These are phyloP conservation scores for Dasypolia templi DNA, from an alignment of 2,888 invertebrate genomes.

Conservation along the genomic window DNA sequence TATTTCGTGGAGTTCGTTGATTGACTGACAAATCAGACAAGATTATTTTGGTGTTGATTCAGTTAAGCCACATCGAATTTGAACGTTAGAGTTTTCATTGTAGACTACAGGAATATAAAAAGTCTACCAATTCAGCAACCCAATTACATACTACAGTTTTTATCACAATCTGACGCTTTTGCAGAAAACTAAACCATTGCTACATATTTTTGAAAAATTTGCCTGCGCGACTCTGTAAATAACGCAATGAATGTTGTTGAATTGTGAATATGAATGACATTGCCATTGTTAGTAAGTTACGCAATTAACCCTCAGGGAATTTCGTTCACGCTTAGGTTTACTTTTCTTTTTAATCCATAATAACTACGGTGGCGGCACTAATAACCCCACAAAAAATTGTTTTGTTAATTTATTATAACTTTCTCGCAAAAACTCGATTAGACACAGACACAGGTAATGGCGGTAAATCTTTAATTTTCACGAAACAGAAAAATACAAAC, in stretches of 20 bases:
- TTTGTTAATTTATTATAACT: conserved; percentile 45
- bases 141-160: too few species aligned
- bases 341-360: background rate
- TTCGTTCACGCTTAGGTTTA: too few species aligned
- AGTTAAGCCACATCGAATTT: background rate
- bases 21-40: conserved; percentile 28
- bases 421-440: conserved; percentile 52
- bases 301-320: background rate
- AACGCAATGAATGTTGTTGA: background rate
- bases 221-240: background rate
- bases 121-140: too few species aligned
- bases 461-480: conserved; percentile 58
- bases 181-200: background rate
- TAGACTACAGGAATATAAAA: background rate
- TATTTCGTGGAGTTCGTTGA: conserved; percentile 9
- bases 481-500: conserved; percentile 50
- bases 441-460: conserved; percentile 32
- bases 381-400: background rate
- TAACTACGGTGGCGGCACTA: background rate
- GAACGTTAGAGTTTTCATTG: background rate
- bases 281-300: background rate
- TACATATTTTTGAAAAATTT: background rate
- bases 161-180: too few species aligned
- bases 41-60: conserved; percentile 5
- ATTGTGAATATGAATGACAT: background rate